These are phyloP conservation scores for Malacoraja senta DNA, from an alignment of 2,797 vertebrate genomes.

Conservation along the genomic window DNA sequence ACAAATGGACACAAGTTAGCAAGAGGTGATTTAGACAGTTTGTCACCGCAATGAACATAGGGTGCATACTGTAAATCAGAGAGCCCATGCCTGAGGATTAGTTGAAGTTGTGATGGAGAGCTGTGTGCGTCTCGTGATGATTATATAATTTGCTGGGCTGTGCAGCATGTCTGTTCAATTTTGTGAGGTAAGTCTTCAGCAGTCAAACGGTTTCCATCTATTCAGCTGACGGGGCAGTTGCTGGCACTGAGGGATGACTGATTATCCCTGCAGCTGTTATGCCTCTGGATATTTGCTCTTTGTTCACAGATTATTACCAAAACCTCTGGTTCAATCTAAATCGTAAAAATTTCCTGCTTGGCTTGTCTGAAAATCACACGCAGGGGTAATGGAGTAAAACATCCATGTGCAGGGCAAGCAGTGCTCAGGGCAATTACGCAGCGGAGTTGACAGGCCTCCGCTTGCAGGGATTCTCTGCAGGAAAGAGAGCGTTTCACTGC, in stretches of 20 bases:
- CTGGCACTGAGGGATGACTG: slow-evolving; percentile 11
- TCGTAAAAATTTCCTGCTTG: not conserved
- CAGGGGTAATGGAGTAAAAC: not conserved
- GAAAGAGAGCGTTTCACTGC: not conserved
- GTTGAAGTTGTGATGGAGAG: not conserved
- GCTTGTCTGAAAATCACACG: not conserved
- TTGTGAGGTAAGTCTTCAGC: not conserved
- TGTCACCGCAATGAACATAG: not conserved
- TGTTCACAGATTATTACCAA: slow-evolving; percentile 31
- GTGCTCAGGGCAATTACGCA: not conserved
- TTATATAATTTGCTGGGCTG: not conserved
- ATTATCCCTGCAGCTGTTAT: slow-evolving; percentile 14
- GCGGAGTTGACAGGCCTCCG: not conserved
- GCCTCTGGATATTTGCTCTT: slow-evolving; percentile 24
- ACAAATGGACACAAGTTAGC: not conserved
- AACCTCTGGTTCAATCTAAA: slow-evolving; percentile 4
- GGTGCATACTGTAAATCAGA: not conserved
- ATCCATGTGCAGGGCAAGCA: not conserved
- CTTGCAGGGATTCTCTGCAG: not conserved
- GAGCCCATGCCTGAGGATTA: not conserved
- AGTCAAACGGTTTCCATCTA: not conserved
- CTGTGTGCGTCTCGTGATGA: not conserved
- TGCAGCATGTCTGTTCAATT: not conserved
- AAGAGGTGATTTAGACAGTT: not conserved
- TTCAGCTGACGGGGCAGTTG: slow-evolving; percentile 20